phyloP scores from a whole-genome alignment of 2,797 vertebrate species.

The Acanthurus tractus region DNA sequence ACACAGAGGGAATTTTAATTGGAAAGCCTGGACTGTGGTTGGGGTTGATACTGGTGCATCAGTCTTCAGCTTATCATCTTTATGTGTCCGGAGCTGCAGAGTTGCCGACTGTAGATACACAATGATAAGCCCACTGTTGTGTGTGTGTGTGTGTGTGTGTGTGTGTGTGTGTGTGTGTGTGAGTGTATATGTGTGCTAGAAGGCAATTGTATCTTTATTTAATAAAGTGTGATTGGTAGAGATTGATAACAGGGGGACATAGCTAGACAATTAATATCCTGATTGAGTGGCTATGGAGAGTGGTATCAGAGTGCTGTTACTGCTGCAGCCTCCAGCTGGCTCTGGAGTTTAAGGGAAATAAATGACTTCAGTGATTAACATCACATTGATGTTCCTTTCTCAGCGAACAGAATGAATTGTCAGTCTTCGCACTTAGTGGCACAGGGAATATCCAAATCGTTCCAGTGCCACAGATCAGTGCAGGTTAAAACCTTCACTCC shows the following conservation, averaged over 20 bases:
- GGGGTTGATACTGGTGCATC: slow-evolving; percentile 30
- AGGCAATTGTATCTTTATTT: slow-evolving; percentile 78
- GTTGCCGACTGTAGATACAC: slow-evolving; percentile 58
- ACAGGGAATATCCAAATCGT: slow-evolving; percentile 57
- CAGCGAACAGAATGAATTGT: slow-evolving; percentile 67
- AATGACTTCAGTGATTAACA: slow-evolving; percentile 79
- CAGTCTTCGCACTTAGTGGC: slow-evolving; percentile 63
- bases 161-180: slow-evolving; percentile 32
- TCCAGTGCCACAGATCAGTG: slow-evolving; percentile 54
- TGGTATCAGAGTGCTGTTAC: slow-evolving; percentile 63
- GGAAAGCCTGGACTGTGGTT: slow-evolving; percentile 35
- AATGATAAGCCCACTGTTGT: slow-evolving; percentile 44
- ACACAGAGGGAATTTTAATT: slow-evolving; percentile 39
- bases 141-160: slow-evolving; percentile 7
- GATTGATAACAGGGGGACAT: slow-evolving; percentile 78
- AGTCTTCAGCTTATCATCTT: slow-evolving; percentile 44
- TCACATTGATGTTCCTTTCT: slow-evolving; percentile 71
- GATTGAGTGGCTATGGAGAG: slow-evolving; percentile 71
- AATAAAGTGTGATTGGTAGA: slow-evolving; percentile 77
- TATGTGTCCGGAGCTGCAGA: slow-evolving; percentile 46
- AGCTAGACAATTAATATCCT: slow-evolving; percentile 81
- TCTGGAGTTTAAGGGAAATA: slow-evolving; percentile 76
- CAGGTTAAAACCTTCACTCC: slow-evolving; percentile 40
- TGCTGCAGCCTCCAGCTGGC: slow-evolving; percentile 75
- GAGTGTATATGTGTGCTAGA: slow-evolving; percentile 45